Evolutionary conservation across 2,797 vertebrate species (phyloP), one percentile per base, ranked within the genome.

Genomic region (Myripristis jacobus): DNA sequence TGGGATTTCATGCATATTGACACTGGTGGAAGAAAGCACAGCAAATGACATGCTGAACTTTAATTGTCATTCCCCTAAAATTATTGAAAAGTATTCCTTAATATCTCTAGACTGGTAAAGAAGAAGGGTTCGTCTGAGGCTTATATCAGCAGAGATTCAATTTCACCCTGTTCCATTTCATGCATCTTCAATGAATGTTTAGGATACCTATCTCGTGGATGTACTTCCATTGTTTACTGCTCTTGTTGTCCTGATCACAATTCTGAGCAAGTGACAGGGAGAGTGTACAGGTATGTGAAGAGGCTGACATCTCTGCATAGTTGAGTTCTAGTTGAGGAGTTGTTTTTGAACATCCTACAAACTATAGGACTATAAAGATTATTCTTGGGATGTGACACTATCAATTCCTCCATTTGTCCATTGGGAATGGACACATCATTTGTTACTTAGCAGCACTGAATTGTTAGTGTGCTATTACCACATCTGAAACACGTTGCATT

Each of bases 101-200:
- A 63, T 68, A 19, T 57, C n/a, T 31, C 3, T 27, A 53, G 56
- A 3, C 48, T 66, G 25, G 27, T 47, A 29, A 44, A 54, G 41
- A 52, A 19, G 13, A 29, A 18, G 16, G 36, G 47, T 27, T 41
- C 25, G 25, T 15, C 27, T 25, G 25, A 29, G 27, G 51, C 12
- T 25, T 51, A 12, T 51, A 25, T 25, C 4, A 51, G 48, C 48
- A 51, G 48, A 25, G 48, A 51, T 51, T 21, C 24, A 5, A 38
- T 38, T 12, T 12, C 3, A 3, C 38, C 38, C 38, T 15, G 16
- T 43, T 4, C 16, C 3, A 16, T 15, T 43, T 43, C 38, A 16
- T 43, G 13, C 38, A 15, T 16, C 41, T 43, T 13, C 41, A 43
- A 16, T 16, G 13, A 43, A 43, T 38, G 11, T 38, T 12, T 38